A percentile compares a stretch with the other conserved stretches of the same genome.
These are phyloP conservation scores for Drosophila triauraria DNA, from an alignment of 1,140 invertebrate species.

Conservation along the genomic window DNA sequence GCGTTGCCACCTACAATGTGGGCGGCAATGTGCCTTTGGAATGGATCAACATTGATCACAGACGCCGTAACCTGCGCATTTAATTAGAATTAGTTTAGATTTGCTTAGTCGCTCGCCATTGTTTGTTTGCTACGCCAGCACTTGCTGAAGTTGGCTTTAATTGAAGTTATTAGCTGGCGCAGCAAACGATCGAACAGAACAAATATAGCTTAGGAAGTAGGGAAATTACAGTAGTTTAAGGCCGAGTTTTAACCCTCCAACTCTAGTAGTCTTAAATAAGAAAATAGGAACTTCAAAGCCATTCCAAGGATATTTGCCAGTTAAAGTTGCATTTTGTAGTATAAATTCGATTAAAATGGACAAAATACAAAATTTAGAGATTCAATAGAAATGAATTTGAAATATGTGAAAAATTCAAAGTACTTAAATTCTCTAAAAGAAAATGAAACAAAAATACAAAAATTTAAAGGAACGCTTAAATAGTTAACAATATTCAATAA, in stretches of 20 bases:
- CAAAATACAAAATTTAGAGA: neutral
- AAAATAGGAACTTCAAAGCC: neutral
- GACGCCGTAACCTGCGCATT: constrained; percentile 75
- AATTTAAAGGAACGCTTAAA: neutral
- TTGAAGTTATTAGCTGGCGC: constrained; percentile 41
- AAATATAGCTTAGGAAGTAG: constrained; percentile 64
- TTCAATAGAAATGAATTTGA: neutral
- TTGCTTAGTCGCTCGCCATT: constrained; percentile 37
- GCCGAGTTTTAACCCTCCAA: constrained; percentile 31
- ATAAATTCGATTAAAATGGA: neutral
- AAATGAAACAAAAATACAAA: neutral
- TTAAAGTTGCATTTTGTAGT: neutral
- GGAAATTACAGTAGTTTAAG: constrained; percentile 64
- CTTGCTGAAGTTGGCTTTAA: neutral
- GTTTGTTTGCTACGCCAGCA: constrained; percentile 73
- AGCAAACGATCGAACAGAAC: constrained; percentile 57
- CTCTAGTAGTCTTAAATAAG: neutral
- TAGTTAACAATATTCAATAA: no score
- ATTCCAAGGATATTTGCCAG: neutral
- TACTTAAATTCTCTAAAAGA: neutral
- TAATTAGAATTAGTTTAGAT: constrained; percentile 62
- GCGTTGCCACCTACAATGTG: constrained; percentile 58
- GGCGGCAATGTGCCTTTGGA: constrained; percentile 73
- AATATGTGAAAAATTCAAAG: neutral
- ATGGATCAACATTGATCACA: constrained; percentile 81